Percentiles rank a stretch among this genome's conserved stretches.
phyloP scores from a whole-genome alignment of 2,113 vertebrate genomes.

The Tenrec ecaudatus region DNA sequence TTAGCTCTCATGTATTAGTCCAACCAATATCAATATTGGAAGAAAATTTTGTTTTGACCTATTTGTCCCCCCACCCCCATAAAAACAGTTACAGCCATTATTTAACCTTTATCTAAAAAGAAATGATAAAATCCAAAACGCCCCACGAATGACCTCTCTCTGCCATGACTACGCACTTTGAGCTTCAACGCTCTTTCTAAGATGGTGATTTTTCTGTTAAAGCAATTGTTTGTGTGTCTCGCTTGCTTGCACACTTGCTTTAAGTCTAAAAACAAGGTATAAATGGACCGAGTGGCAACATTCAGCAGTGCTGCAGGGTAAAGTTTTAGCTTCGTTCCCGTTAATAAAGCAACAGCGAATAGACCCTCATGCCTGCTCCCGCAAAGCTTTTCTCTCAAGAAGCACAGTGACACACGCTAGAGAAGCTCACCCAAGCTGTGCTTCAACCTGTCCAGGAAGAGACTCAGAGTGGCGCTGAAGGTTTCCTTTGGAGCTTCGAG shows the following conservation, averaged over 20 bases:
- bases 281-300: constrained; percentile 45
- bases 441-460: not conserved
- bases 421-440: not conserved
- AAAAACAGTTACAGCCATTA: not conserved
- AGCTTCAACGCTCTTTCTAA: not conserved
- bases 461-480: not conserved
- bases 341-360: constrained; percentile 54
- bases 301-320: not conserved
- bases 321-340: not conserved
- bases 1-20: not conserved
- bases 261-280: constrained; percentile 59
- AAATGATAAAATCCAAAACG: not conserved
- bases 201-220: not conserved
- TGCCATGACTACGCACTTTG: not conserved
- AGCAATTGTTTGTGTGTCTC: constrained; percentile 46
- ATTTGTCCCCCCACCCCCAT: not conserved
- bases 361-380: not conserved
- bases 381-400: not conserved
- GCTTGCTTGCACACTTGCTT: constrained; percentile 51
- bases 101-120: constrained; percentile 13
- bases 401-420: not conserved
- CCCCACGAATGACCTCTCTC: not conserved
- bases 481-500: not conserved
- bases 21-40: not conserved
- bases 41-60: constrained; percentile 1